phyloP scores from a whole-genome alignment of 2,113 vertebrate species.

The Propithecus coquereli region DNA sequence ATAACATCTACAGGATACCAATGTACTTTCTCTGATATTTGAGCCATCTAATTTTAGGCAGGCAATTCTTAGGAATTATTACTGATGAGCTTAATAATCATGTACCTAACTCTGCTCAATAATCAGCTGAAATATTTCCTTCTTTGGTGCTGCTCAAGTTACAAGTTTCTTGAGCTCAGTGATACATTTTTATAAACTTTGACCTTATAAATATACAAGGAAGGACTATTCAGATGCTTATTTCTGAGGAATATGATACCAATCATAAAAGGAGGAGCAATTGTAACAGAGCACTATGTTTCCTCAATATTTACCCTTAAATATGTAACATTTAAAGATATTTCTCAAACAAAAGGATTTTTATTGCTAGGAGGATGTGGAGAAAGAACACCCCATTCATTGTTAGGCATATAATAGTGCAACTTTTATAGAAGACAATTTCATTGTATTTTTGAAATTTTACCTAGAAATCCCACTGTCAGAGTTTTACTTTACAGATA shows the following conservation, averaged over 20 bases:
- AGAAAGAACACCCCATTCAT: background rate
- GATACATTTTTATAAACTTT: background rate
- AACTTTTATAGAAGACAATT: background rate
- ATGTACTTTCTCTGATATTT: background rate
- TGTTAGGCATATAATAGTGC: background rate
- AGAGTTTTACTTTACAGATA: background rate
- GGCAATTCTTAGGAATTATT: background rate
- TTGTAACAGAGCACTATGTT: background rate
- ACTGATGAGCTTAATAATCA: background rate
- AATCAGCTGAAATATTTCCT: background rate
- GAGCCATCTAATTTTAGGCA: background rate
- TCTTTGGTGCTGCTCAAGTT: background rate
- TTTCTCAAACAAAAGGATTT: background rate
- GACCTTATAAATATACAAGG: background rate
- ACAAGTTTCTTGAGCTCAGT: background rate
- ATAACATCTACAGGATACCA: background rate
- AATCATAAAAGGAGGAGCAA: background rate
- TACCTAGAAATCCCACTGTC: background rate
- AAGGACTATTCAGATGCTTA: background rate
- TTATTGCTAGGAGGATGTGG: background rate
- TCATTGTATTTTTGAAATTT: background rate
- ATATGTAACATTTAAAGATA: background rate
- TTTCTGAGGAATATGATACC: background rate
- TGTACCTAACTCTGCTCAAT: background rate
- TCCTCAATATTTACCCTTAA: background rate